Evolutionary conservation across 1,140 invertebrate genomes (phyloP), one percentile per base, ranked within the genome.

Genomic region (Tribolium madens): DNA sequence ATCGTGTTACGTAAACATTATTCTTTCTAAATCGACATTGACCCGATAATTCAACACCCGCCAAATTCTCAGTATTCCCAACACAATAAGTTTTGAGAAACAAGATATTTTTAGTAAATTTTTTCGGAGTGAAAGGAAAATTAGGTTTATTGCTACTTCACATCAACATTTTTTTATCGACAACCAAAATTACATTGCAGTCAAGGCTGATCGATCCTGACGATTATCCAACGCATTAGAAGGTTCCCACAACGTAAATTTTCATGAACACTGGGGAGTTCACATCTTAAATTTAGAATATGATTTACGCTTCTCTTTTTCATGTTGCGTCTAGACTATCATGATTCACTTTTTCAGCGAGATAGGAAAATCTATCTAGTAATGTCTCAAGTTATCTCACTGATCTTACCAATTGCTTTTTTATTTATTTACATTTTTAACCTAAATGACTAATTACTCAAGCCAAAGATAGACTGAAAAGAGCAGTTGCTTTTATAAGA

Each of bases 201-300:
- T 64, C 57, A 64, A 64, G 57, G 57, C 21, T 33, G 26, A 64
- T 64, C 57, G 57, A 64, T 64, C 57, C 57, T 33, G 57, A 60
- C 26, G 2, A 64, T 21, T 57, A 26, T 64, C 26, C n/a, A 18
- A 12, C 14, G 31, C 14, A 33, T 12, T 64, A 33, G 10, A 64
- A 12, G 5, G n/a, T 26, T 33, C 12, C 9, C 21, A 64, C 26
- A 14, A 64, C n/a, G n/a, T 12, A 1, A 3, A 13, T 64, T 64
- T 64, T 64, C 26, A 18, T 57, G 52, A 57, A 57, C 52, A 57
- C 13, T 57, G 14, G 17, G 26, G 57, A 31, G 57, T 64, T 26
- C 18, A 31, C 57, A 26, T 64, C 14, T 64, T 64, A 64, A 64
- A 64, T 64, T 33, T 64, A 64, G 57, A 64, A 31, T 57, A 64